Evolutionary conservation across 2,113 vertebrate genomes (phyloP).

Genomic region (Microtus richardsoni): DNA sequence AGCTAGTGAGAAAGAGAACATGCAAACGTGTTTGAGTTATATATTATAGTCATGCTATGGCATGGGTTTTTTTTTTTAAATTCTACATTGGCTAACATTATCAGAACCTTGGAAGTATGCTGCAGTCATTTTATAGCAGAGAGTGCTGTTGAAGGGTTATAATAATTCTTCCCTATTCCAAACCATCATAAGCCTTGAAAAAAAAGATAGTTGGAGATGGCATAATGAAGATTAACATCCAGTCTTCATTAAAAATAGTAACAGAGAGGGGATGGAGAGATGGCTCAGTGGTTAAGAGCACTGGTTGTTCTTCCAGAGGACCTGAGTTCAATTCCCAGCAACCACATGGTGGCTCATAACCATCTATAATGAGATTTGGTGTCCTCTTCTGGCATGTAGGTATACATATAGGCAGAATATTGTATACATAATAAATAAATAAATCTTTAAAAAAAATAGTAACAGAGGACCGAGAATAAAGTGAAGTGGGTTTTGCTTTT

Average conservation of each 20-base stretch:
- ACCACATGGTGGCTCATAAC: too few relatives aligned
- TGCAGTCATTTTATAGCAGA: not conserved
- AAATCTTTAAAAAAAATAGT: not conserved
- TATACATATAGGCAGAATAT: not conserved
- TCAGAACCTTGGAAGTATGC: not conserved
- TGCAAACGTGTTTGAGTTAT: constrained; percentile 18
- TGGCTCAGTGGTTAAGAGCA: too few relatives aligned
- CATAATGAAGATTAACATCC: not conserved
- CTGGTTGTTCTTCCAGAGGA: too few relatives aligned
- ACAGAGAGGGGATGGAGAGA: not conserved
- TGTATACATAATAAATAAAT: too few relatives aligned
- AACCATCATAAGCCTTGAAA: constrained; percentile 21
- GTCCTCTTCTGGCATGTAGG: too few relatives aligned
- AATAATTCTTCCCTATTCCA: not conserved
- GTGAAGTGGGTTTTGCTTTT: not conserved
- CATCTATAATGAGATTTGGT: too few relatives aligned
- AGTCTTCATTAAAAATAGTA: constrained; percentile 20
- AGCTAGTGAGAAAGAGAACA: constrained; percentile 86
- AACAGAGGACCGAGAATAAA: not conserved
- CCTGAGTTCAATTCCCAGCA: too few relatives aligned
- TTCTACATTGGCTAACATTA: not conserved
- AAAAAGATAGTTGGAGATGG: not conserved
- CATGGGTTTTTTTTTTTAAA: not conserved
- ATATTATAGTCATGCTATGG: not conserved
- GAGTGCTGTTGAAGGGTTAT: not conserved